These are phyloP conservation scores for Cenopis cana DNA, from an alignment of 2,888 invertebrate genomes.

Conservation along the genomic window DNA sequence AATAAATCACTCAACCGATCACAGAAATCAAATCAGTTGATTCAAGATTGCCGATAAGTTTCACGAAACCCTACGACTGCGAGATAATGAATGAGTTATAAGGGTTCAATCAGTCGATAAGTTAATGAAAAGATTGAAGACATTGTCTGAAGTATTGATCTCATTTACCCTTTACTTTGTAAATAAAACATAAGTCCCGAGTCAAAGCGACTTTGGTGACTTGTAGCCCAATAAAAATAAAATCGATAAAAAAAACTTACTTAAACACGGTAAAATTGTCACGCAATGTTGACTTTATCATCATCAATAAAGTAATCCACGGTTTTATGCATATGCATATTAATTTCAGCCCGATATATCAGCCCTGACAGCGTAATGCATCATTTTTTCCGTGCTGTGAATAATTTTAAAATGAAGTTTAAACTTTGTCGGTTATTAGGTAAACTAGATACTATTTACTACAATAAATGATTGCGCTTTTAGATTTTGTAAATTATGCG, in stretches of 20 bases:
- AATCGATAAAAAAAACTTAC: background rate
- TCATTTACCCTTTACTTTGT: background rate
- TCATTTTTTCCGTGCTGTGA: background rate
- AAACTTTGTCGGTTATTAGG: background rate
- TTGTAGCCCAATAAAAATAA: no score
- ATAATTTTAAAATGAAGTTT: background rate
- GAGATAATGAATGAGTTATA: slow-evolving; percentile 7
- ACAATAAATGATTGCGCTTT: no score
- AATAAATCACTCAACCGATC: slow-evolving; percentile 16
- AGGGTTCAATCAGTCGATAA: slow-evolving; percentile 3
- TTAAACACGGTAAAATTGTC: background rate
- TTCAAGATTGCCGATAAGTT: background rate
- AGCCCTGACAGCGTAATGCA: slow-evolving; percentile 1
- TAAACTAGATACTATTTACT: no score
- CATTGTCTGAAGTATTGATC: background rate
- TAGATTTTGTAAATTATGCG: no score
- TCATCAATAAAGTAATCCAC: slow-evolving; percentile 8
- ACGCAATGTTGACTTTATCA: background rate
- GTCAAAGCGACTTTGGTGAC: no score
- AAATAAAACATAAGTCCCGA: no score
- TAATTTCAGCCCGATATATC: slow-evolving; percentile 17
- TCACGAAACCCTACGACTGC: slow-evolving; percentile 6
- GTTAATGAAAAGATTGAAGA: slow-evolving; percentile 7
- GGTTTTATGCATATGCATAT: slow-evolving; percentile 12
- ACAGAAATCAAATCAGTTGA: slow-evolving; percentile 4